Evolutionary conservation across 2,888 invertebrate species (phyloP), one percentile per base, ranked within the genome.

Genomic region (Cephus pulcher): DNA sequence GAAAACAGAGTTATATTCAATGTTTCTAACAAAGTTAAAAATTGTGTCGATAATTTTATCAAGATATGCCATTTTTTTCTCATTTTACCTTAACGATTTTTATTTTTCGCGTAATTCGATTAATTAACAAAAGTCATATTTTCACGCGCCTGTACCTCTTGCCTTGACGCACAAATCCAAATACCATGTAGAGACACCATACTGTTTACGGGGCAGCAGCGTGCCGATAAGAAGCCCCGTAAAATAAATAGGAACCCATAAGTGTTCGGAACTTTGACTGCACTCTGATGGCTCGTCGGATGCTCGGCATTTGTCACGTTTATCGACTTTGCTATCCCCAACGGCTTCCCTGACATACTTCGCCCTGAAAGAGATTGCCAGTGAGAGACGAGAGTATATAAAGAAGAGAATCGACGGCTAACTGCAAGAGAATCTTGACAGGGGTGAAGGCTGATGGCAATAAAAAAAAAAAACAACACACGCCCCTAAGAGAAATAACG

Each of bases 161-260:
- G 34, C 34, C 9, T 34, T 9, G 30, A 30, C 11, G 12, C 12
- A 9, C 70, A 1, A 11, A 15, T 33, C 11, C 11, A 4, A 30
- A 12, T 30, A 6, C 4, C 33, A 6, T 0, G 33, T 4, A n/a
- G 12, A n/a, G 12, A 33, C 12, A n/a, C 33, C 87, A 87, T 87
- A 15, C 4, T 15, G 89, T 88, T 90, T 89, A 90, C 88, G 90
- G 87, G 87, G 89, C 88, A 88, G 89, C 88, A 86, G 85, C 82
- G 82, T 77, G 81, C 82, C 85, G 89, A 90, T 90, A 91, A 91
- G 90, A 85, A 87, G 85, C 85, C 84, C 84, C 86, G 84, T 89
- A 87, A 89, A 88, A 87, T 85, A 86, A 88, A 89, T 85, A 85
- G 85, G 83, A 79, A 74, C 81, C 86, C 85, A 81, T 84, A 85